These are phyloP conservation scores for Xerus inauris DNA, from an alignment of 2,113 vertebrate genomes.

Conservation along the genomic window DNA sequence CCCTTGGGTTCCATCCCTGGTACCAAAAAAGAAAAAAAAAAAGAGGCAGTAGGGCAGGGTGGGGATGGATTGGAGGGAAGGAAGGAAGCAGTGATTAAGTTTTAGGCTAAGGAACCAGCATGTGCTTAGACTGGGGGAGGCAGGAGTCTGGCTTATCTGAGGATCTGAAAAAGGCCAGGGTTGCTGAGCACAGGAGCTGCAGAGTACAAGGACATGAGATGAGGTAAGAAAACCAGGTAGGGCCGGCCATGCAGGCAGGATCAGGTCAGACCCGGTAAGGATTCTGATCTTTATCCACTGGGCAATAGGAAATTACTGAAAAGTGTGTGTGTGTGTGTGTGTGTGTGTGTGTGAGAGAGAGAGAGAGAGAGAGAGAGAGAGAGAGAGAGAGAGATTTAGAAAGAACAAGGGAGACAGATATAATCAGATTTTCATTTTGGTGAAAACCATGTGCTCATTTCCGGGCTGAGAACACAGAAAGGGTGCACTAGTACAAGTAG, in stretches of 20 bases:
- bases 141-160: conserved; percentile 2
- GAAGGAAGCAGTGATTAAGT: neutral
- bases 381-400: no score
- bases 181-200: neutral
- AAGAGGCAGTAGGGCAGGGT: neutral
- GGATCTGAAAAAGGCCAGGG: conserved; percentile 36
- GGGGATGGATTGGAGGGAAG: neutral
- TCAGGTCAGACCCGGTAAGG: neutral
- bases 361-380: no score
- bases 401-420: neutral
- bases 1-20: no score
- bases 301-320: neutral
- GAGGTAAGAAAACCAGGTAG: neutral
- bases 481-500: neutral
- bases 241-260: neutral
- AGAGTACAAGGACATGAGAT: neutral
- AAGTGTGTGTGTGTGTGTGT: neutral
- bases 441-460: neutral
- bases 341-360: neutral
- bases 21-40: no score
- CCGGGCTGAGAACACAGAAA: neutral
- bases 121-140: neutral
- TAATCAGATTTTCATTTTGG: conserved; percentile 2
- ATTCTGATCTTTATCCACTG: conserved; percentile 26
- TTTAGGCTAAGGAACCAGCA: neutral